These are phyloP conservation scores for Drosophila engyochracea DNA, from an alignment of 2,888 invertebrate species.

Conservation along the genomic window DNA sequence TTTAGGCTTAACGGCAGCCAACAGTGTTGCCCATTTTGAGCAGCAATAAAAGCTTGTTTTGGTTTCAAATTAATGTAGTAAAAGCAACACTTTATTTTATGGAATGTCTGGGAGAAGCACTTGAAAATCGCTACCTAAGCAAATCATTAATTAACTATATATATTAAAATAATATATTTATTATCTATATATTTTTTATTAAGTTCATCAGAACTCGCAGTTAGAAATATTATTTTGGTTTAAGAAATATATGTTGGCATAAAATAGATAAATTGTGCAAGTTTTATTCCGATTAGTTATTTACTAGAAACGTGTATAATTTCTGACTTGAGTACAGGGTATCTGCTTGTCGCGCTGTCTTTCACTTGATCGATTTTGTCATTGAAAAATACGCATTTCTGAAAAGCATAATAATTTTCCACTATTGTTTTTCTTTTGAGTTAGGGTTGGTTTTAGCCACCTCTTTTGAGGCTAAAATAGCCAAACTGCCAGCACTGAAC, in stretches of 20 bases:
- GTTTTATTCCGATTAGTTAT: not conserved
- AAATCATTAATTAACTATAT: not conserved
- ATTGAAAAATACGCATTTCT: not conserved
- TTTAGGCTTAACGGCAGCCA: not conserved
- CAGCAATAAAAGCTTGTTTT: constrained; percentile 9
- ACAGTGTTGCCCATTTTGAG: constrained; percentile 14
- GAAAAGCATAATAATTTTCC: not conserved
- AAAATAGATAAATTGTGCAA: not conserved
- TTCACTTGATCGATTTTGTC: not conserved
- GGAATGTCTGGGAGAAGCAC: not conserved
- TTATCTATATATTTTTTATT: not conserved
- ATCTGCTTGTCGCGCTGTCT: not conserved
- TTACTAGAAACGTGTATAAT: not conserved
- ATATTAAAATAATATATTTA: not conserved
- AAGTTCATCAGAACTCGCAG: no score
- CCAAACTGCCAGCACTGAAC: not conserved
- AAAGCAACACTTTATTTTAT: constrained; percentile 9
- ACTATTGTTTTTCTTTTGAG: not conserved
- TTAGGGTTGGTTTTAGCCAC: not conserved
- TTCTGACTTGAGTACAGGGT: not conserved
- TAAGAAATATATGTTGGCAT: not conserved
- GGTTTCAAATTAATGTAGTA: not conserved
- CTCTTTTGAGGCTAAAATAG: not conserved
- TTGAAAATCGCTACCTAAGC: not conserved
- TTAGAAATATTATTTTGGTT: not conserved